Conservation (phyloP, 1,140 invertebrate genomes). For the Aphaenogaster ashmeadi region DNA sequence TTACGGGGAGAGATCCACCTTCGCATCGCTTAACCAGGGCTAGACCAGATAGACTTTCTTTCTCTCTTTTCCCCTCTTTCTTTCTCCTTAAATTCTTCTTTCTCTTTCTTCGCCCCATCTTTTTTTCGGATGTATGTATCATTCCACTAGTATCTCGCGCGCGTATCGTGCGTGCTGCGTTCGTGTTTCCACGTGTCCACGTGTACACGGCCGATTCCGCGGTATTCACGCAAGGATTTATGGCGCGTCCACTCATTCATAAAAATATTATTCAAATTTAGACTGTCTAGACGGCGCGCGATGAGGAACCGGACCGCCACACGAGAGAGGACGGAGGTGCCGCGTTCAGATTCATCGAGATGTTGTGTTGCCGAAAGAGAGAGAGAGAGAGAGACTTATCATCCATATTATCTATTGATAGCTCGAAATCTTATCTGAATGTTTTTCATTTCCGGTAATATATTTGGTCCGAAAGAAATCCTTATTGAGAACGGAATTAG, state of each 20-base stretch:
- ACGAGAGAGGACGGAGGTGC: constrained; percentile 8
- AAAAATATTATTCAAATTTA: constrained; percentile 88
- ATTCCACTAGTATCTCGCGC: constrained; percentile 42
- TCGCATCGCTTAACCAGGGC: constrained; percentile 52
- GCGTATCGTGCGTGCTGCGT: constrained; percentile 61
- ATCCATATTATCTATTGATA: constrained; percentile 75
- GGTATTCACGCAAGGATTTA: constrained; percentile 84
- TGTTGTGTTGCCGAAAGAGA: constrained; percentile 42
- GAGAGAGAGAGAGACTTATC: constrained; percentile 49
- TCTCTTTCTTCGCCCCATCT: constrained; percentile 7
- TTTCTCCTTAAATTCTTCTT: not conserved
- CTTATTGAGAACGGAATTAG: not conserved
- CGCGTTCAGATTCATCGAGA: constrained; percentile 20
- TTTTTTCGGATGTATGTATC: constrained; percentile 48
- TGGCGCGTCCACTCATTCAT: constrained; percentile 86
- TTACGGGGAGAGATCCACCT: constrained; percentile 44
- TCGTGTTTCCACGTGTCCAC: constrained; percentile 56
- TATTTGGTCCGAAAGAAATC: not conserved
- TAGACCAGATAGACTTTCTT: constrained; percentile 58
- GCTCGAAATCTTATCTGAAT: constrained; percentile 54
- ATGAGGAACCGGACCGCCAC: constrained; percentile 50
- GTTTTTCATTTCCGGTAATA: constrained; percentile 37
- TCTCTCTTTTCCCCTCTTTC: constrained; percentile 5
- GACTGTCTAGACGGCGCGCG: constrained; percentile 82
- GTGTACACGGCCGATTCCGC: constrained; percentile 70